phyloP scores from a whole-genome alignment of 2,113 vertebrate genomes.

The Piprites chloris region DNA sequence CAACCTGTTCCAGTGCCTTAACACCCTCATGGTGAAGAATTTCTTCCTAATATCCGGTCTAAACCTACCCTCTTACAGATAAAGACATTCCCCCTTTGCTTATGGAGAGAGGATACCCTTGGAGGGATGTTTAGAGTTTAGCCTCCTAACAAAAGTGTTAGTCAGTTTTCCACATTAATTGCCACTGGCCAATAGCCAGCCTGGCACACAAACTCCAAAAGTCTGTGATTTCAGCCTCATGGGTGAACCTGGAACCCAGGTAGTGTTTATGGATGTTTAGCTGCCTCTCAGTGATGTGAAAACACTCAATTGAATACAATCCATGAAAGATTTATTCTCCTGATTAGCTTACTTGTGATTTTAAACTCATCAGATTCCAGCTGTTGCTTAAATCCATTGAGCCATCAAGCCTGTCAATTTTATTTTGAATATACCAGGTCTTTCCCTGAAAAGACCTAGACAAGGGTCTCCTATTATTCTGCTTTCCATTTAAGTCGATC shows the following conservation, averaged over 20 bases:
- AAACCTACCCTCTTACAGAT: background rate
- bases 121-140: background rate
- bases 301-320: conserved; percentile 24
- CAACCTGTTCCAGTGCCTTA: background rate
- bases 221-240: background rate
- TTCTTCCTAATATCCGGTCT: background rate
- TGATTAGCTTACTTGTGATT: conserved; percentile 44
- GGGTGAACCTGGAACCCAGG: background rate
- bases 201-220: background rate
- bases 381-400: conserved; percentile 30
- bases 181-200: background rate
- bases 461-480: background rate
- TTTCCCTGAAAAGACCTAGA: background rate
- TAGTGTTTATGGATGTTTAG: background rate
- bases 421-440: background rate
- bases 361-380: conserved; percentile 43
- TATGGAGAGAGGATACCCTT: background rate
- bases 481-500: background rate
- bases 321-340: conserved; percentile 48
- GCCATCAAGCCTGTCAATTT: conserved; percentile 9
- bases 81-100: rapidly evolving
- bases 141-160: background rate
- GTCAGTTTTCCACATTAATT: background rate
- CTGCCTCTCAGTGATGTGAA: background rate
- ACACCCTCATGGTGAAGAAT: background rate